A percentile compares a stretch with the other conserved stretches of the same genome.
Conservation (phyloP, 2,888 invertebrate species). For the Macaria liturata region DNA sequence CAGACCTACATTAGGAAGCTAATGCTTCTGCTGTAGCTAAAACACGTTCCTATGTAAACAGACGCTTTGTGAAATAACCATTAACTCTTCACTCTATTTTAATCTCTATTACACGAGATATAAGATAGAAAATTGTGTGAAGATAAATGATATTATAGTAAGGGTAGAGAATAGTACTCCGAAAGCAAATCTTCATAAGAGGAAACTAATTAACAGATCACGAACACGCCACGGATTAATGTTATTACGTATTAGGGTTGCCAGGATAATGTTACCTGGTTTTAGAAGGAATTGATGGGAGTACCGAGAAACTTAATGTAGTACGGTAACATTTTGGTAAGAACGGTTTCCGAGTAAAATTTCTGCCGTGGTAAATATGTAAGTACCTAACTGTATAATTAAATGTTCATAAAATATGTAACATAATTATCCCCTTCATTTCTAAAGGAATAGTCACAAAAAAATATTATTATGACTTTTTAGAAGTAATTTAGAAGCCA, state of each 20-base stretch:
- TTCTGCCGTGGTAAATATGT: no score
- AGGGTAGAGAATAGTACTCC: constrained; percentile 16
- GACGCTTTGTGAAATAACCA: constrained; percentile 23
- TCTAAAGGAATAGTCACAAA: no score
- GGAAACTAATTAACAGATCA: constrained; percentile 65
- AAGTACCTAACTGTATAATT: no score
- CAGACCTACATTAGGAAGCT: constrained; percentile 2
- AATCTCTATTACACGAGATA: constrained; percentile 13
- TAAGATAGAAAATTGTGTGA: constrained; percentile 20
- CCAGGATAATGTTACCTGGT: constrained; percentile 4
- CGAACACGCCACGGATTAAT: constrained; percentile 57
- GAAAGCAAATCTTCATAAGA: constrained; percentile 58
- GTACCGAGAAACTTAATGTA: no score
- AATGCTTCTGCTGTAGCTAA: constrained; percentile 20
- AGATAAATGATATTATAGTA: not conserved
- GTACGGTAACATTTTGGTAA: no score
- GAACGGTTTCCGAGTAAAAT: no score
- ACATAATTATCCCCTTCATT: no score
- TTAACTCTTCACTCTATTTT: not conserved
- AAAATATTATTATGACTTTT: no score
- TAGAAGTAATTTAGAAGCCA: no score
- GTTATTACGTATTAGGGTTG: constrained; percentile 48
- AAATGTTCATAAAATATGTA: no score
- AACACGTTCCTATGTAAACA: constrained; percentile 28
- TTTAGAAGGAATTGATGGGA: no score